Evolutionary conservation across 1,140 invertebrate species (phyloP).

Genomic region (Metaphire vulgaris): DNA sequence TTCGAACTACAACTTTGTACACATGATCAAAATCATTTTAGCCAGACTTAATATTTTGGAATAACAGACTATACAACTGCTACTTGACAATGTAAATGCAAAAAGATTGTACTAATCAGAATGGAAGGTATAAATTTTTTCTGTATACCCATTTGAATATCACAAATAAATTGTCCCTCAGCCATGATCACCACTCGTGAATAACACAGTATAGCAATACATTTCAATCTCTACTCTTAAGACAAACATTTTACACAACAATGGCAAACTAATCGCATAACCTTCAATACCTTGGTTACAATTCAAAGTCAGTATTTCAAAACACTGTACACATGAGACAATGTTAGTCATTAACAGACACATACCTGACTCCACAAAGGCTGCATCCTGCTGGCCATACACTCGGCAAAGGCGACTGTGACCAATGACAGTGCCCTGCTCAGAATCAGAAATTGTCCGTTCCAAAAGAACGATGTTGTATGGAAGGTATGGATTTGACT

Average conservation of each 20-base stretch:
- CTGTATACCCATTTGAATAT: neutral
- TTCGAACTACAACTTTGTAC: conserved; percentile 29
- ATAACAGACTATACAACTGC: no score
- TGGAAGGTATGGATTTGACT: conserved; percentile 41
- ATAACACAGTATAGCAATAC: no score
- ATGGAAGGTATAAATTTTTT: neutral
- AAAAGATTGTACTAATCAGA: neutral
- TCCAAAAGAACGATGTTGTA: conserved; percentile 37
- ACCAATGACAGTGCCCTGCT: conserved; percentile 35
- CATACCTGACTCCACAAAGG: conserved; percentile 47
- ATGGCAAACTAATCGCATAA: no score
- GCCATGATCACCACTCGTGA: neutral
- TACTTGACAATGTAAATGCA: conserved; percentile 13
- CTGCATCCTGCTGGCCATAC: conserved; percentile 35
- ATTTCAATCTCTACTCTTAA: no score
- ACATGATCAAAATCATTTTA: no score
- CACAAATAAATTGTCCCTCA: neutral
- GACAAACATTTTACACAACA: no score
- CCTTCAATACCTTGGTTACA: no score
- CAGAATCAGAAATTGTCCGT: neutral
- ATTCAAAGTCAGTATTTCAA: no score
- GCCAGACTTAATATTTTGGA: no score
- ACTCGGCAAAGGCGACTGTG: conserved; percentile 42
- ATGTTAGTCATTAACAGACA: neutral
- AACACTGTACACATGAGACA: no score